These are phyloP conservation scores for Telenomus remus DNA, from an alignment of 1,140 invertebrate species.

Conservation along the genomic window DNA sequence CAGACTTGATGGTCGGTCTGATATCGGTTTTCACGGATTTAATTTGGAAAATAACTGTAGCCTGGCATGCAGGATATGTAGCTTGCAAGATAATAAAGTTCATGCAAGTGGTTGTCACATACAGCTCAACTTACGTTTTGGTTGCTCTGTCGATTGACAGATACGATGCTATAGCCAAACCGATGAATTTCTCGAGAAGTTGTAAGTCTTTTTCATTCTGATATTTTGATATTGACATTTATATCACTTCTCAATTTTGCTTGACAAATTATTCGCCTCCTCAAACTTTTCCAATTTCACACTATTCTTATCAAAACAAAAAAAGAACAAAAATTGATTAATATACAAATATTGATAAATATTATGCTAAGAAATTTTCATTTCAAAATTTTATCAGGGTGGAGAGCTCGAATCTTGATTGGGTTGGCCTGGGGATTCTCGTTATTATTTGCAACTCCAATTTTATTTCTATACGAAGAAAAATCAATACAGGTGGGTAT, in stretches of 20 bases:
- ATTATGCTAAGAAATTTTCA: too few species aligned
- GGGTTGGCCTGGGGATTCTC: conserved; percentile 89
- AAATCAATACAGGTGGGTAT: conserved; percentile 81
- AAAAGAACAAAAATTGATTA: too few species aligned
- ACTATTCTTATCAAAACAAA: too few species aligned
- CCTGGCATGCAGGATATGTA: conserved; percentile 90
- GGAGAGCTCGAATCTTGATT: conserved; percentile 86
- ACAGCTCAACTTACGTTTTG: conserved; percentile 95
- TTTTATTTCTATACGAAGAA: conserved; percentile 88
- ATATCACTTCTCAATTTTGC: too few species aligned
- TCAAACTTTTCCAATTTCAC: too few species aligned
- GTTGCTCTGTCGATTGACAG: conserved; percentile 95
- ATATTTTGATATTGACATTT: too few species aligned
- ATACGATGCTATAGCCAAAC: conserved; percentile 95
- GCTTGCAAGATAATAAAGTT: conserved; percentile 91
- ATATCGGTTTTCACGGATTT: conserved; percentile 92
- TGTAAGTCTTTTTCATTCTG: conserved; percentile 81
- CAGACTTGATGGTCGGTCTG: conserved; percentile 91
- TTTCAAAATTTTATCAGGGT: conserved; percentile 84
- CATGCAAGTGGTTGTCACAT: conserved; percentile 90
- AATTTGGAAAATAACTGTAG: conserved; percentile 89
- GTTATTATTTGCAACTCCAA: conserved; percentile 88
- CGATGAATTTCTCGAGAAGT: conserved; percentile 95
- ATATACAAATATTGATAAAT: too few species aligned
- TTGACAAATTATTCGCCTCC: too few species aligned